Evolutionary conservation across 2,888 invertebrate species (phyloP).

Genomic region (Heterodera filipjevi): DNA sequence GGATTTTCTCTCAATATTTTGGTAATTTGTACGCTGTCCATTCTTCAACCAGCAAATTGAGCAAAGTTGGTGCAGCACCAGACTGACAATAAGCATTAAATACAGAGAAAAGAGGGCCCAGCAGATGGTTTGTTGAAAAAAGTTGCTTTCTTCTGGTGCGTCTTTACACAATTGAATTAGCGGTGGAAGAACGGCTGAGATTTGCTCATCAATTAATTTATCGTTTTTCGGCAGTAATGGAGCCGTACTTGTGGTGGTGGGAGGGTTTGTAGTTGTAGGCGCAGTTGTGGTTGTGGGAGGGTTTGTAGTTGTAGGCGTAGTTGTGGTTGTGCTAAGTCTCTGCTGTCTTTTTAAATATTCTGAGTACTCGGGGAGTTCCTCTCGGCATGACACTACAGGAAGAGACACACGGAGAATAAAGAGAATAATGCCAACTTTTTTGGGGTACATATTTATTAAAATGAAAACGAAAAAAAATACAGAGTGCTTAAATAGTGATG

Average conservation of each 20-base stretch:
- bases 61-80: not conserved
- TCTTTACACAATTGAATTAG: not conserved
- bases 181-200: not conserved
- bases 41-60: not conserved
- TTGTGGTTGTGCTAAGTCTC: too few relatives aligned
- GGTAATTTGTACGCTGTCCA: slow-evolving; percentile 10
- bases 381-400: not conserved
- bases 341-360: not conserved
- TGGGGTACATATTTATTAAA: not conserved
- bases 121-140: not conserved
- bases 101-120: not conserved
- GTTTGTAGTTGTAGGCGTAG: too few relatives aligned
- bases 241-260: not conserved
- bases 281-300: too few relatives aligned
- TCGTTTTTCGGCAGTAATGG: not conserved
- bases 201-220: not conserved
- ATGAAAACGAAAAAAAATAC: not conserved
- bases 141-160: not conserved
- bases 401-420: slow-evolving; percentile 14
- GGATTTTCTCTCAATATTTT: not conserved
- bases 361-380: not conserved
- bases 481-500: slow-evolving; percentile 12
- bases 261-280: too few relatives aligned
- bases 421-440: not conserved
- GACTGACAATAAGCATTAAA: not conserved